Evolutionary conservation across 2,888 invertebrate genomes (phyloP).

Genomic region (Scaptomyza parva): DNA sequence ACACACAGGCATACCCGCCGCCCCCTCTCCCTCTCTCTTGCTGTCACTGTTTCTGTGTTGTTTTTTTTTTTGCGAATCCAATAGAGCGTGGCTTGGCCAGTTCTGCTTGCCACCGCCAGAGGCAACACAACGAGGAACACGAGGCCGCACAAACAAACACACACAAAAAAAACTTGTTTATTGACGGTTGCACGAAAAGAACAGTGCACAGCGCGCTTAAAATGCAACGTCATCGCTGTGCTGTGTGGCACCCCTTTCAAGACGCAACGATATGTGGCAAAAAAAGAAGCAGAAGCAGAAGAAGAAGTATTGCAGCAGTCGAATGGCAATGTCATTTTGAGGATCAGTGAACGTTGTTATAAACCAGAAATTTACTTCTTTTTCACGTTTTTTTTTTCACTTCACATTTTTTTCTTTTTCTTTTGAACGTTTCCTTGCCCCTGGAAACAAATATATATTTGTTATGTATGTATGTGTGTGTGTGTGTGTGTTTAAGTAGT

Average conservation of each 20-base stretch:
- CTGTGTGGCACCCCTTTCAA: slow-evolving; percentile 30
- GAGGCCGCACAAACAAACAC: slow-evolving; percentile 39
- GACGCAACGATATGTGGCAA: slow-evolving; percentile 6
- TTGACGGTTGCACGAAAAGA: slow-evolving; percentile 50
- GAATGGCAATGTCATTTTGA: slow-evolving; percentile 44
- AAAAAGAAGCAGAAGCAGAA: slow-evolving; percentile 9
- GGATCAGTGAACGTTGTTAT: slow-evolving; percentile 50
- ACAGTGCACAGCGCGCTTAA: slow-evolving; percentile 35
- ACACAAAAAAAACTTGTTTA: slow-evolving; percentile 59
- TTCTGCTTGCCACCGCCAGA: slow-evolving; percentile 23
- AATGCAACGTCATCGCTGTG: slow-evolving; percentile 69
- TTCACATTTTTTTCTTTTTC: slow-evolving; percentile 1
- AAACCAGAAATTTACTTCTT: slow-evolving; percentile 60
- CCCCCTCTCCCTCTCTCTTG: not conserved
- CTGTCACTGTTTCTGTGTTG: not conserved
- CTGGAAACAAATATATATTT: slow-evolving; percentile 25
- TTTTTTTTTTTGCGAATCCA: slow-evolving; percentile 47
- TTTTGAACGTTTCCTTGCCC: slow-evolving; percentile 22
- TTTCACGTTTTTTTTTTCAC: not conserved
- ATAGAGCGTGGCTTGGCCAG: slow-evolving; percentile 67
- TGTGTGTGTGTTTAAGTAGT: slow-evolving; percentile 9
- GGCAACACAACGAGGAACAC: slow-evolving; percentile 27
- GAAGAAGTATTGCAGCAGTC: slow-evolving; percentile 2
- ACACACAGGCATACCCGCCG: not conserved
- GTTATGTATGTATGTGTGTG: not conserved